Evolutionary conservation across 2,888 invertebrate genomes (phyloP).

Genomic region (Folsomia manolachei): DNA sequence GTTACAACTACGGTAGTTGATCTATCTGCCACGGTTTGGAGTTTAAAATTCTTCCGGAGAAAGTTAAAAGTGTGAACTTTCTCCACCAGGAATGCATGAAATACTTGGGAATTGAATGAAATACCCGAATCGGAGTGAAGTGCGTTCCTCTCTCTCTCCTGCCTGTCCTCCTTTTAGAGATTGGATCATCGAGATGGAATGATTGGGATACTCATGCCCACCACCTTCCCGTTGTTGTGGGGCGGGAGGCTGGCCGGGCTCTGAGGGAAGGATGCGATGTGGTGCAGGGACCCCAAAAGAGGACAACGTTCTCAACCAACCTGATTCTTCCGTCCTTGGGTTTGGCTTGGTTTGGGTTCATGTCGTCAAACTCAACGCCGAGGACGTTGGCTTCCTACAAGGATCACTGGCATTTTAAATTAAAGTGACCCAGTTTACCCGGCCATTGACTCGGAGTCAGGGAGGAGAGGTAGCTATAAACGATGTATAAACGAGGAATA

Average conservation of each 20-base stretch:
- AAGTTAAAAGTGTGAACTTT: background rate
- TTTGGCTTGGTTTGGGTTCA: background rate
- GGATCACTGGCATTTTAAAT: slow-evolving; percentile 7
- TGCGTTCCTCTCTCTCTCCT: background rate
- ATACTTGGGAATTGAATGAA: background rate
- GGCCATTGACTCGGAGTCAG: background rate
- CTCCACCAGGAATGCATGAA: background rate
- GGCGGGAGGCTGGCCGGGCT: background rate
- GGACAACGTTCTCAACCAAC: background rate
- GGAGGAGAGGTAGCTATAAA: too few relatives aligned
- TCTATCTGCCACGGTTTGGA: too few relatives aligned
- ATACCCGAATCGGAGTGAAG: background rate
- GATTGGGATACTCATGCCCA: background rate
- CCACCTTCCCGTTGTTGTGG: background rate
- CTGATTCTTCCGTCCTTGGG: too few relatives aligned
- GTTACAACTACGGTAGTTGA: background rate
- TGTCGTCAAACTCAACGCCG: background rate
- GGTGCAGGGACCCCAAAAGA: slow-evolving; percentile 5
- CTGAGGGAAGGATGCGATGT: background rate
- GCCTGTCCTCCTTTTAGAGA: background rate
- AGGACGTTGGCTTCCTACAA: slow-evolving; percentile 4
- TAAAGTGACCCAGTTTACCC: background rate
- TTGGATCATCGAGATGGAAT: background rate
- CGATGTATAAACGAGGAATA: too few relatives aligned
- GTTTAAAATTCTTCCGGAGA: background rate